Base-by-base conservation (phyloP, 2,797 vertebrate genomes). In the Neosilurus mollespiculum region DNA sequence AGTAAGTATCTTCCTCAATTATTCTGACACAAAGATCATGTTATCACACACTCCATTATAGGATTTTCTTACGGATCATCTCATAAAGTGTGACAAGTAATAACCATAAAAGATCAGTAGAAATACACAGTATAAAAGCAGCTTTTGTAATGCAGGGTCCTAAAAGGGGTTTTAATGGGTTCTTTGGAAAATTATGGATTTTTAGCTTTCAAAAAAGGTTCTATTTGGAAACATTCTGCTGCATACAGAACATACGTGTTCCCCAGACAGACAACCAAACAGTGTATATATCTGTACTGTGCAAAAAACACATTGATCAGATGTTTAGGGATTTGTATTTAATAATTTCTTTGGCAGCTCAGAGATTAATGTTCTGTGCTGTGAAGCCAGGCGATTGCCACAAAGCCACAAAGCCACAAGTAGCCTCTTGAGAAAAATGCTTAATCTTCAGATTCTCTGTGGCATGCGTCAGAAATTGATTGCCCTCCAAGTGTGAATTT, bases 391-490 rank as follows among this genome's bases (percentile, higher is more conserved):
- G n/a, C 24, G 53, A 75, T 56, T 75, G 71, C 24, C 24, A 73
- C 53, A 77, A 61, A 77, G 71, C 24, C 24, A 73, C 53, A 77
- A 61, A 77, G 30, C 30, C 18, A 20, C 18, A 34, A 14, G 26
- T 76, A 30, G 54, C 26, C 37, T 51, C 59, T 26, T 65, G 20
- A 49, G 59, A 30, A 64, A 79, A 79, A 79, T 59, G 72, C 18
- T 22, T 76, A 76, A 76, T 76, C 73, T 59, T 76, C 30, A 37
- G 59, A 59, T 76, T 76, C 73, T 34, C 30, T 59, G 73, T 26
- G 58, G 59, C 73, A 59, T 37, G 73, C 54, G 58, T 76, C 73
- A 76, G 73, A 59, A 59, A 76, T 58, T 3, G 58, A 18, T 8
- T 75, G 56, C 34, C 73, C 34, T 26, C 5, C 7, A 16, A 14